These are phyloP conservation scores for Stenotaenia linearis DNA, from an alignment of 2,888 invertebrate species.

Conservation along the genomic window DNA sequence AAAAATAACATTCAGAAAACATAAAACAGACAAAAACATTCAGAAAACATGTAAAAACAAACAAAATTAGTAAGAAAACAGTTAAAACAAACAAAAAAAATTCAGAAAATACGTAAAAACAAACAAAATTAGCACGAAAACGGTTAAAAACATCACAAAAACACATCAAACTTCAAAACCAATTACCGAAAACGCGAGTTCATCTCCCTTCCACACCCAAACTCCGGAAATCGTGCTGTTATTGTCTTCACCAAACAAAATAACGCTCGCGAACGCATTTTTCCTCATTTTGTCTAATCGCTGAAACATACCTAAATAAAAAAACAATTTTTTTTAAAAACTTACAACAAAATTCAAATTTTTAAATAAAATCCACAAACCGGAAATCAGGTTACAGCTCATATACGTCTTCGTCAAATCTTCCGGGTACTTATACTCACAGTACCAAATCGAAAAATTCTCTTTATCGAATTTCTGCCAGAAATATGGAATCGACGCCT, in stretches of 20 bases:
- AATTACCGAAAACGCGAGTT: slow-evolving; percentile 73
- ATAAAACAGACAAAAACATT: too few species aligned
- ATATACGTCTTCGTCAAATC: slow-evolving; percentile 91
- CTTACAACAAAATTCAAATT: background rate
- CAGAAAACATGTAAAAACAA: too few species aligned
- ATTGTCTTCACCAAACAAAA: slow-evolving; percentile 87
- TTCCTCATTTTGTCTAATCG: slow-evolving; percentile 97
- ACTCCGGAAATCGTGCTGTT: slow-evolving; percentile 89
- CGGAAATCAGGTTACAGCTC: slow-evolving; percentile 96
- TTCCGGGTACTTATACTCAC: slow-evolving; percentile 92
- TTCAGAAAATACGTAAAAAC: background rate
- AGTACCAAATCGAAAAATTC: slow-evolving; percentile 93
- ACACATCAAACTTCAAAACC: background rate
- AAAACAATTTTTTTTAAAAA: background rate
- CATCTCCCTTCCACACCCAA: slow-evolving; percentile 97
- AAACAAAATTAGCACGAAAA: background rate
- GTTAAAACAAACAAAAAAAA: too few species aligned
- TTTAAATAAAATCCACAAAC: slow-evolving; percentile 46
- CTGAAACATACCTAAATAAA: slow-evolving; percentile 85
- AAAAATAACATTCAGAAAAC: too few species aligned
- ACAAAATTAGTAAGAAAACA: too few species aligned
- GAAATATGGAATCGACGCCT: slow-evolving; percentile 92
- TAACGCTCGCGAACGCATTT: slow-evolving; percentile 87
- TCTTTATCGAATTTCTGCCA: slow-evolving; percentile 96
- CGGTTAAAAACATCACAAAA: slow-evolving; percentile 28